phyloP scores from a whole-genome alignment of 1,140 invertebrate genomes.

The Nilaparvata lugens region DNA sequence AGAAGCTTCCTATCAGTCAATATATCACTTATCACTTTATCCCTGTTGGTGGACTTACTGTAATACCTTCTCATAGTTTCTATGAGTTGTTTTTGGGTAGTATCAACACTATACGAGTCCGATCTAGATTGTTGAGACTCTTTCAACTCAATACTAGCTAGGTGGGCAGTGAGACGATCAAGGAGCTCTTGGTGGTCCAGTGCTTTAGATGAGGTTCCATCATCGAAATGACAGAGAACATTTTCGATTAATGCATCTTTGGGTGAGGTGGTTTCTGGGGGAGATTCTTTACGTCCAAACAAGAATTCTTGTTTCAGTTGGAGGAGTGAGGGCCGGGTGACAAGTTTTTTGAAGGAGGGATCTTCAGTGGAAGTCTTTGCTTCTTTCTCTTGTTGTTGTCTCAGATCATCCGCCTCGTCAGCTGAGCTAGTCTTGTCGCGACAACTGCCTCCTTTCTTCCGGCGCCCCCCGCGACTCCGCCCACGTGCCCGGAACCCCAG shows the following conservation, averaged over 20 bases:
- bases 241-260: slow-evolving; percentile 49
- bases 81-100: slow-evolving; percentile 44
- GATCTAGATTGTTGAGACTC: slow-evolving; percentile 30
- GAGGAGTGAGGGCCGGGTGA: slow-evolving; percentile 4
- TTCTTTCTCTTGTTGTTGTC: background rate
- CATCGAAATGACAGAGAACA: slow-evolving; percentile 50
- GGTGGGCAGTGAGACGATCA: slow-evolving; percentile 51
- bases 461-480: slow-evolving; percentile 39
- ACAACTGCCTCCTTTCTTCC: slow-evolving; percentile 50
- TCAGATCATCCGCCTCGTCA: slow-evolving; percentile 45
- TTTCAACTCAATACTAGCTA: slow-evolving; percentile 37
- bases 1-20: slow-evolving; percentile 58
- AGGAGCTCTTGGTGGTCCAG: slow-evolving; percentile 53
- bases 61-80: slow-evolving; percentile 58
- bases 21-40: slow-evolving; percentile 58
- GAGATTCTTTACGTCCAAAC: slow-evolving; percentile 25
- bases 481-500: slow-evolving; percentile 44
- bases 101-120: slow-evolving; percentile 41
- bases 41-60: slow-evolving; percentile 48
- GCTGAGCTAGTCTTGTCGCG: slow-evolving; percentile 46
- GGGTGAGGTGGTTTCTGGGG: slow-evolving; percentile 32
- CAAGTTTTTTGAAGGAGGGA: slow-evolving; percentile 54
- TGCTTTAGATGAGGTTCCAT: slow-evolving; percentile 26
- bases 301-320: slow-evolving; percentile 50
- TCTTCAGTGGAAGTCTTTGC: background rate